Evolutionary conservation across 2,888 invertebrate species (phyloP).

Genomic region (Synanthedon tipuliformis): DNA sequence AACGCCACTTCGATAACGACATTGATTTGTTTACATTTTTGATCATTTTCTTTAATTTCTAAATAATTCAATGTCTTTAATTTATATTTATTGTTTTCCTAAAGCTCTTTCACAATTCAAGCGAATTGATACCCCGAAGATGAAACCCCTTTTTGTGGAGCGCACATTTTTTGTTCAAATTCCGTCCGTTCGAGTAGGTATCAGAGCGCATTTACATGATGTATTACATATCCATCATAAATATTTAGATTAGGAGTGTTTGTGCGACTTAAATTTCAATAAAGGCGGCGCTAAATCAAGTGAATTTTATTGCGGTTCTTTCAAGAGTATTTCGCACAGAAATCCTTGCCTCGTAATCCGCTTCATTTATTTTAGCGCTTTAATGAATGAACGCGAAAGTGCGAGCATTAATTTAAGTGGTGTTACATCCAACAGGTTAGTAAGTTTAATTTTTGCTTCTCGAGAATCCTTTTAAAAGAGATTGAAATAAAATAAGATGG

Average conservation of each 20-base stretch:
- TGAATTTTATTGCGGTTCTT: neutral
- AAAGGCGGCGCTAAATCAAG: neutral
- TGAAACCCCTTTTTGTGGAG: too few relatives aligned
- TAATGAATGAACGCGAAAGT: slow-evolving; percentile 9
- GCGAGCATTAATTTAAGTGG: slow-evolving; percentile 20
- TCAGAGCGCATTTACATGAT: neutral
- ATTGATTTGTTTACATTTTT: too few relatives aligned
- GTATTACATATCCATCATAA: neutral
- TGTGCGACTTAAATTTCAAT: neutral
- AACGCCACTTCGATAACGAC: too few relatives aligned
- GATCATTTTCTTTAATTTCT: too few relatives aligned
- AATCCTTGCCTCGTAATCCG: neutral
- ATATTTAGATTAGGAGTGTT: neutral
- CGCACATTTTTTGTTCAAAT: too few relatives aligned
- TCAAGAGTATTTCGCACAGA: neutral
- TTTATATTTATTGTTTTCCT: too few relatives aligned
- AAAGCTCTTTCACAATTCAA: too few relatives aligned
- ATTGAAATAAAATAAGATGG: too few relatives aligned
- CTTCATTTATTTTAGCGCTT: neutral
- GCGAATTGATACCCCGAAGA: too few relatives aligned
- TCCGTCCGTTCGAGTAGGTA: neutral
- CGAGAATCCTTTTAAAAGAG: too few relatives aligned
- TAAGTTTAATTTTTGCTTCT: too few relatives aligned
- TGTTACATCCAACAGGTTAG: slow-evolving; percentile 23
- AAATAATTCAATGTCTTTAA: too few relatives aligned